Evolutionary conservation across 2,888 invertebrate genomes (phyloP), one percentile per base, ranked within the genome.

Genomic region (Oegoconia quadripuncta): DNA sequence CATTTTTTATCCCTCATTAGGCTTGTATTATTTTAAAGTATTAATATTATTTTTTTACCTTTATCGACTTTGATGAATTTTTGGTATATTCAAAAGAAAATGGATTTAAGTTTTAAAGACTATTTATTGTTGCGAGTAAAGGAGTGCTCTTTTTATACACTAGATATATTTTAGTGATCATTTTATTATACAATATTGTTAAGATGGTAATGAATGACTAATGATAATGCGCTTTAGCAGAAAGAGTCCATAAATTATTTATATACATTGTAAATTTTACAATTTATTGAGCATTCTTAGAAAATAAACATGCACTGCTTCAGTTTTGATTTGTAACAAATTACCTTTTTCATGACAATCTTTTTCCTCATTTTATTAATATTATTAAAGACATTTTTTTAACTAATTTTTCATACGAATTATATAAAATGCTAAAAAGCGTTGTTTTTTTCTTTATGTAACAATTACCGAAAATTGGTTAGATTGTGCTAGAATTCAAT

Each of bases 11-110:
- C 64, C 58, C 57, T 59, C 60, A 55, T 59, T 67, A 71, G 72
- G 74, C 75, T 79, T 82, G 77, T 82, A 82, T 84, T 79, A 79
- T 69, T 74, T 73, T 59, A 70, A 73, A 84, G 81, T 83, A 84
- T 86, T 83, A 76, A 79, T 76, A 55, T 59, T 53, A 53, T 59
- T 60, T 62, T 64, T 65, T 69, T 65, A 46, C 65, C 68, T 64
- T 65, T 57, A 56, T 58, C 52, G n/a, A n/a, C n/a, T n/a, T n/a
- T n/a, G n/a, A 56, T 64, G 64, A 56, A 61, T 51, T 56, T 47
- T 58, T 60, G 54, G 49, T 40, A 39, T 35, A 20, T 43, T 42
- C 34, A 20, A 35, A 39, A 39, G 30, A 39, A 45, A 52, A 54
- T 29, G 29, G 12, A 35, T 28, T 42, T 35, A 42, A 16, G 41